Evolutionary conservation across 1,140 invertebrate species (phyloP).

Genomic region (Brachionus sp.): DNA sequence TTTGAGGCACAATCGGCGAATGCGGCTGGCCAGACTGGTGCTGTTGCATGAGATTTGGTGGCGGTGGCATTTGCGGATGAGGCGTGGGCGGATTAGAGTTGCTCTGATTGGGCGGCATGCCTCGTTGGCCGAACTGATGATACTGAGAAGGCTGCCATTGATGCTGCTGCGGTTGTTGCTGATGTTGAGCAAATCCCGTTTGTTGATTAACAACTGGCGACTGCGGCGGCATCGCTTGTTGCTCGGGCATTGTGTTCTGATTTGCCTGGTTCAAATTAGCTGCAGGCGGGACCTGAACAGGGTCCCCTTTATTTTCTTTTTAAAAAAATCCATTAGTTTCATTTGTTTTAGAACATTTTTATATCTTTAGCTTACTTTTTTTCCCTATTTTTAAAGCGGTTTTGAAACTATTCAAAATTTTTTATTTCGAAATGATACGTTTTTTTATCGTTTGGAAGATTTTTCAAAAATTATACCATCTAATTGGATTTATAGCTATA

Average conservation of each 20-base stretch:
- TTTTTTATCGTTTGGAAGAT: neutral
- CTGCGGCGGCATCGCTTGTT: neutral
- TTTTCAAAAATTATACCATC: neutral
- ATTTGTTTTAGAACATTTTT: neutral
- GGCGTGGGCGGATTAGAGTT: neutral
- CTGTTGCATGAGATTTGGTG: neutral
- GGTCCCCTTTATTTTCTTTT: slow-evolving; percentile 38
- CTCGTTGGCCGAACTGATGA: neutral
- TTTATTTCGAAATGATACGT: neutral
- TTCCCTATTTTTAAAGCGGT: slow-evolving; percentile 34
- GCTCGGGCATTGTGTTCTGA: neutral
- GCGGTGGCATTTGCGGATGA: slow-evolving; percentile 30
- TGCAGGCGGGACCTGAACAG: neutral
- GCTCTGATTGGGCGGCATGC: neutral
- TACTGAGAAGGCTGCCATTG: neutral
- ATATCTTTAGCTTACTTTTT: neutral
- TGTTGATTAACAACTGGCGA: neutral
- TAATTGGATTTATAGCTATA: neutral
- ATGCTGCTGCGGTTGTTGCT: neutral
- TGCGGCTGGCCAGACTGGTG: neutral
- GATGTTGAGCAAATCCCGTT: neutral
- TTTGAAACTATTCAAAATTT: neutral
- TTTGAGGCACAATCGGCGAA: neutral
- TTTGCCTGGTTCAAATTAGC: neutral
- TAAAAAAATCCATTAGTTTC: neutral